phyloP scores from a whole-genome alignment of 2,888 invertebrate species.

The Taenaris catops region DNA sequence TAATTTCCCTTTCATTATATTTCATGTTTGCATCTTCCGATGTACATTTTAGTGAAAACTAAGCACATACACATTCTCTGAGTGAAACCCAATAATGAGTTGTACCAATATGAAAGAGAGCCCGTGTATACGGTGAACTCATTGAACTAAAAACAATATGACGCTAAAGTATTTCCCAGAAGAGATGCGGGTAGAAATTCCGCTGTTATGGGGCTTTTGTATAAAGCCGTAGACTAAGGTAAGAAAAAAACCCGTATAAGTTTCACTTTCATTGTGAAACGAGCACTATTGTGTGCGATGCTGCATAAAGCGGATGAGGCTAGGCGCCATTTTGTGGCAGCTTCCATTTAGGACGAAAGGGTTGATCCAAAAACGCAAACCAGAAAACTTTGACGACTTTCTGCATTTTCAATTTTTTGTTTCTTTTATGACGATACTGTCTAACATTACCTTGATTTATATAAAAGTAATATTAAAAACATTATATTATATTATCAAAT shows the following conservation, averaged over 20 bases:
- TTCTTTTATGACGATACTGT: no score
- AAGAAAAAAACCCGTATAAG: slow-evolving; percentile 50
- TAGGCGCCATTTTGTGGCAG: slow-evolving; percentile 39
- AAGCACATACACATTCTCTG: neutral
- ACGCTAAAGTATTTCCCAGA: slow-evolving; percentile 43
- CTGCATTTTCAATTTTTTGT: no score
- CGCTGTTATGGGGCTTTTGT: slow-evolving; percentile 36
- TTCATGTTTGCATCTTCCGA: no score
- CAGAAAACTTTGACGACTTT: no score
- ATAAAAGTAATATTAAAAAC: no score
- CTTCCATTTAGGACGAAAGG: slow-evolving; percentile 33
- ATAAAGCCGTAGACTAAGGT: slow-evolving; percentile 43
- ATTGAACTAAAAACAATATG: slow-evolving; percentile 36
- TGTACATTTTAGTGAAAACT: slow-evolving; percentile 2
- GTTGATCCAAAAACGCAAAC: slow-evolving; percentile 10
- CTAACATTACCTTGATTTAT: no score
- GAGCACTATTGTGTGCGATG: slow-evolving; percentile 41
- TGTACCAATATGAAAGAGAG: slow-evolving; percentile 4
- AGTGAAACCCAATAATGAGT: slow-evolving; percentile 5
- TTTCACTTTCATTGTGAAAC: slow-evolving; percentile 58
- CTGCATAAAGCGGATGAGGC: slow-evolving; percentile 35
- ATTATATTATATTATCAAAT: no score
- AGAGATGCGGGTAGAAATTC: slow-evolving; percentile 42
- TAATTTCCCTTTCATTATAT: no score
- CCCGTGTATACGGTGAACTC: slow-evolving; percentile 9